Evolutionary conservation across 1,140 invertebrate species (phyloP), one percentile per base, ranked within the genome.

Genomic region (Pseudomyrmex sp.): DNA sequence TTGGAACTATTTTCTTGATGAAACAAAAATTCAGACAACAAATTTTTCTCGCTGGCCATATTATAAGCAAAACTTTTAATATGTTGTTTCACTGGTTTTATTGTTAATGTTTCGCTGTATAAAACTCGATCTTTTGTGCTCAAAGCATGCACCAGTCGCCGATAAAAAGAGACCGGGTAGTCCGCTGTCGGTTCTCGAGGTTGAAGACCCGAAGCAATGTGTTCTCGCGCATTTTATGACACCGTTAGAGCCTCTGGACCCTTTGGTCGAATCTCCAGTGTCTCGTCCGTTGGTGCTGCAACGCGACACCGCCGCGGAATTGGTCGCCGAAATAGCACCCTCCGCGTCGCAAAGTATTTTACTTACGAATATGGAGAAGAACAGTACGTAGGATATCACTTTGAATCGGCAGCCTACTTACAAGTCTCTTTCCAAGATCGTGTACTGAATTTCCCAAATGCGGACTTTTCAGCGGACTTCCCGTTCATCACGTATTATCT

Each of bases 401-500:
- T 2, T 12, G 18, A 72, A 5, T 58, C 10, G 9, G 5, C n/a
- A 12, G n/a, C 0, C 13, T 46, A 58, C 23, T 15, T 2, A 58
- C 5, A 15, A 73, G 8, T 44, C 50, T 44, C 50, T 23, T 23
- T 68, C 50, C 58, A 77, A 70, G 59, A 73, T 50, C 8, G 65
- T 54, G 83, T 85, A 63, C n/a, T 26, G 44, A 80, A 2, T 15
- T 63, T 15, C 18, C 62, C 80, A 56, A 75, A 70, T 75, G 35
- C 35, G 35, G 5, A 35, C 35, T 82, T 95, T 95, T 9, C 92
- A 97, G 97, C 97, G 62, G 97, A 98, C 89, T 98, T 98, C 92
- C 98, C 98, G 4, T 98, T 98, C 94, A 98, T 98, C 94, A 96
- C 97, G 1, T 98, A 98, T 91, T 98, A 98, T 93, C 95, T 98